phyloP scores from a whole-genome alignment of 2,888 invertebrate species.

The Philonicus albiceps region DNA sequence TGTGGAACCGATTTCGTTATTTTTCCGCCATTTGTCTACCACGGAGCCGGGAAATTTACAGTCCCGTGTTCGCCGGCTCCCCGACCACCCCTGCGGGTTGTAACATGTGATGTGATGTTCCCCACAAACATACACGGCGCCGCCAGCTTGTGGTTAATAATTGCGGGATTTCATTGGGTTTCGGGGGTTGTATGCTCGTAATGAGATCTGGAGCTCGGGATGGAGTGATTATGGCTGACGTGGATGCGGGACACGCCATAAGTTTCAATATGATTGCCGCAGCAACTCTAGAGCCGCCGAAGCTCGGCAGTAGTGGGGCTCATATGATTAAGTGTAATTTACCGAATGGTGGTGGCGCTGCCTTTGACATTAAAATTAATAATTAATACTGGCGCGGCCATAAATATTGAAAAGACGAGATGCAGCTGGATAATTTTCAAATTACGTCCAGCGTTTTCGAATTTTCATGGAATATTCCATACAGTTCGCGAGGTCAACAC shows the following conservation, averaged over 20 bases:
- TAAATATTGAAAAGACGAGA: constrained; percentile 3
- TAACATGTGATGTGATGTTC: constrained; percentile 37
- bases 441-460: neutral
- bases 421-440: constrained; percentile 5
- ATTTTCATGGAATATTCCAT: neutral
- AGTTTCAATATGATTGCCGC: constrained; percentile 15
- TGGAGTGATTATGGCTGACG: constrained; percentile 37
- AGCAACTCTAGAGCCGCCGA: neutral
- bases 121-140: constrained; percentile 23
- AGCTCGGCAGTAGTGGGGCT: neutral
- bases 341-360: neutral
- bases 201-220: constrained; percentile 33
- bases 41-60: constrained; percentile 17
- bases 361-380: constrained; percentile 21
- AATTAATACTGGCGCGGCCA: neutral
- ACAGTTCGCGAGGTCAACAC: neutral
- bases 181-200: constrained; percentile 11
- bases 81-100: neutral
- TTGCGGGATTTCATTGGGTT: constrained; percentile 38
- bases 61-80: neutral
- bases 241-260: constrained; percentile 6
- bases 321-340: constrained; percentile 14
- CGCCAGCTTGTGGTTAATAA: constrained; percentile 41
- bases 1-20: constrained; percentile 24
- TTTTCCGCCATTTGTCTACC: constrained; percentile 38